Evolutionary conservation across 1,140 invertebrate genomes (phyloP).

Genomic region (Drosophila bocki): DNA sequence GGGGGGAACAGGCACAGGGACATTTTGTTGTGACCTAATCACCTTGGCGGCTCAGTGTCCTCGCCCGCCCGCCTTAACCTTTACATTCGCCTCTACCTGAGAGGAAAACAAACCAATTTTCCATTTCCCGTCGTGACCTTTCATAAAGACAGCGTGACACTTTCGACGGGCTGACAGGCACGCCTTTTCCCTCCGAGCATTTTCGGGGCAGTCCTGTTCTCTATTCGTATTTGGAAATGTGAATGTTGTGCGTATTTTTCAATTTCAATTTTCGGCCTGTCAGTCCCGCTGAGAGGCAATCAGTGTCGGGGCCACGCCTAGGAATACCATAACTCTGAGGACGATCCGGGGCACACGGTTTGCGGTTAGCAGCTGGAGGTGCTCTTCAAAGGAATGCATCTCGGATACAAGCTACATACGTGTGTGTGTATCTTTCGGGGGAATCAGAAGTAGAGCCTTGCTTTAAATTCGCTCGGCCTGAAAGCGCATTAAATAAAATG

Average conservation of each 20-base stretch:
- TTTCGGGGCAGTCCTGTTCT: slow-evolving; percentile 4
- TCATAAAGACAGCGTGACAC: slow-evolving; percentile 69
- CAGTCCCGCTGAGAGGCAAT: slow-evolving; percentile 67
- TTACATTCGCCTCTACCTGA: slow-evolving; percentile 47
- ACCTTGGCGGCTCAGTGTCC: slow-evolving; percentile 50
- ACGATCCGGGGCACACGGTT: slow-evolving; percentile 19
- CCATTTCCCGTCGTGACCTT: slow-evolving; percentile 40
- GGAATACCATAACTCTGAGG: slow-evolving; percentile 25
- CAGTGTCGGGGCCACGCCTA: slow-evolving; percentile 65
- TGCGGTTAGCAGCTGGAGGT: slow-evolving; percentile 53
- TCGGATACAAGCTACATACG: neutral
- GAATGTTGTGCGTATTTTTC: slow-evolving; percentile 42
- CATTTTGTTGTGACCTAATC: slow-evolving; percentile 65
- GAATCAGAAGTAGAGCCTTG: slow-evolving; percentile 8
- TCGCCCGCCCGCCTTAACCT: neutral
- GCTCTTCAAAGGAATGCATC: slow-evolving; percentile 36
- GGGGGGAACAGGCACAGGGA: neutral
- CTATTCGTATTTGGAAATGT: slow-evolving; percentile 1
- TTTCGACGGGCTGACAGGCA: slow-evolving; percentile 49
- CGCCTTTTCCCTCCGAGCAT: slow-evolving; percentile 21
- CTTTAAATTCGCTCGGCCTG: slow-evolving; percentile 27
- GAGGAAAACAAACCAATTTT: slow-evolving; percentile 46
- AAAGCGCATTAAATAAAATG: slow-evolving; percentile 44
- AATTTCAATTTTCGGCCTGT: slow-evolving; percentile 62
- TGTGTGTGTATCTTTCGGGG: slow-evolving; percentile 15